Percentiles rank a stretch among this genome's conserved stretches.
These are phyloP conservation scores for Colinus virginianus DNA, from an alignment of 2,113 vertebrate species.

Conservation along the genomic window DNA sequence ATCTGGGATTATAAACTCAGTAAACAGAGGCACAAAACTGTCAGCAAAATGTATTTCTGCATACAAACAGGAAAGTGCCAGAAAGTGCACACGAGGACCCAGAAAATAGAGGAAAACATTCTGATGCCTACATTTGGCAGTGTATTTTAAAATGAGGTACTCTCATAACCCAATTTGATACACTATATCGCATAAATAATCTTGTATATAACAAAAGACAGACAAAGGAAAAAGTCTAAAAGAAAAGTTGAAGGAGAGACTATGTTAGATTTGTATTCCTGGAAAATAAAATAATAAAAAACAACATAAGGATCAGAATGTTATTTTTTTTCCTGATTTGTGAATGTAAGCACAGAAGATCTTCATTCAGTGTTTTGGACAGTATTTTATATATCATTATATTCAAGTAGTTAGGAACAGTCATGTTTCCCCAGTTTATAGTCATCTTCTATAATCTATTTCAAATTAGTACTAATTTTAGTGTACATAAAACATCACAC, in stretches of 20 bases:
- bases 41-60: slow-evolving; percentile 21
- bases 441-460: not conserved
- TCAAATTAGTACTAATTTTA: not conserved
- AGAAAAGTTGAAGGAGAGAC: not conserved
- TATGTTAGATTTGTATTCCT: not conserved
- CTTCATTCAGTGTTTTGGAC: not conserved
- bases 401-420: not conserved
- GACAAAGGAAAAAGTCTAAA: not conserved
- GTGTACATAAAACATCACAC: not conserved
- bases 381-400: not conserved
- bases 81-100: fast-evolving
- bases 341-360: not conserved
- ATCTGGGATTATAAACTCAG: not conserved
- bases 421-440: not conserved
- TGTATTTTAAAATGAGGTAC: not conserved
- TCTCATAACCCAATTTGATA: not conserved
- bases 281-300: not conserved
- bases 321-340: not conserved
- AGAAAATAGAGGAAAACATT: not conserved
- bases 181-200: not conserved
- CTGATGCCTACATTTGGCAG: not conserved
- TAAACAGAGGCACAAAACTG: slow-evolving; percentile 30
- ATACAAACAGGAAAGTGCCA: not conserved
- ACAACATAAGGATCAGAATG: not conserved
- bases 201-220: not conserved